A percentile compares a stretch with the other conserved stretches of the same genome.
These are phyloP conservation scores for Hippopotamyrus pictus DNA, from an alignment of 2,797 vertebrate genomes.

Conservation along the genomic window DNA sequence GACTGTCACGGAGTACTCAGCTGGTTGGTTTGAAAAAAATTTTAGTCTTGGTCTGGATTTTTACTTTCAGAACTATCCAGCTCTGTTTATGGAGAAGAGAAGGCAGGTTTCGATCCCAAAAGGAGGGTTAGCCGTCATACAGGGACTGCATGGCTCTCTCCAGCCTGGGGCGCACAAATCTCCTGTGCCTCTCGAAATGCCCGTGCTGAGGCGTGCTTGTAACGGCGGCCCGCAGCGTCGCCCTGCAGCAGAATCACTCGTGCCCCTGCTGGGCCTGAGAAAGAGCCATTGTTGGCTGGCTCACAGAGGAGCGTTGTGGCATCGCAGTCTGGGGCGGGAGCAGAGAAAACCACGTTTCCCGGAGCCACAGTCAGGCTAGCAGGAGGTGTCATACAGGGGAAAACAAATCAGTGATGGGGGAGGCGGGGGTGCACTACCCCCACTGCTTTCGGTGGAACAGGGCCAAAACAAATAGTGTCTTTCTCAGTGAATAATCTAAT, in stretches of 20 bases:
- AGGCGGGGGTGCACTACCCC: background rate
- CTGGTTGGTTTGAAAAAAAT: background rate
- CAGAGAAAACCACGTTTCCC: background rate
- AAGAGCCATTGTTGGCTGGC: background rate
- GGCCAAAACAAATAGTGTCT: background rate
- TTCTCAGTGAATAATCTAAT: background rate
- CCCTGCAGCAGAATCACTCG: background rate
- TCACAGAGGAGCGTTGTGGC: slow-evolving; percentile 1
- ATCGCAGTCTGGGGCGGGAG: background rate
- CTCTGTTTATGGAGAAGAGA: background rate
- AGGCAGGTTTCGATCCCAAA: background rate
- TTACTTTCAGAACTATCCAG: background rate
- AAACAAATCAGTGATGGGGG: background rate
- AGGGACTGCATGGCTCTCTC: background rate
- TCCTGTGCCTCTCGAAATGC: background rate
- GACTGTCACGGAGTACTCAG: background rate
- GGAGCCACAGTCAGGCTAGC: background rate
- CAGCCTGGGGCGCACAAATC: background rate
- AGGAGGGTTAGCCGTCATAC: background rate
- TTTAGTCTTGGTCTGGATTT: background rate
- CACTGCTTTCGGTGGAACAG: background rate
- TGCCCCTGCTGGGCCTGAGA: background rate
- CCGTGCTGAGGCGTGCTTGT: background rate
- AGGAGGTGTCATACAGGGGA: background rate
- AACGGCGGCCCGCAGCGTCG: background rate